Percentiles rank a stretch among this genome's conserved stretches.
These are phyloP conservation scores for Pasiphila rectangulata DNA, from an alignment of 2,888 invertebrate species.

Conservation along the genomic window DNA sequence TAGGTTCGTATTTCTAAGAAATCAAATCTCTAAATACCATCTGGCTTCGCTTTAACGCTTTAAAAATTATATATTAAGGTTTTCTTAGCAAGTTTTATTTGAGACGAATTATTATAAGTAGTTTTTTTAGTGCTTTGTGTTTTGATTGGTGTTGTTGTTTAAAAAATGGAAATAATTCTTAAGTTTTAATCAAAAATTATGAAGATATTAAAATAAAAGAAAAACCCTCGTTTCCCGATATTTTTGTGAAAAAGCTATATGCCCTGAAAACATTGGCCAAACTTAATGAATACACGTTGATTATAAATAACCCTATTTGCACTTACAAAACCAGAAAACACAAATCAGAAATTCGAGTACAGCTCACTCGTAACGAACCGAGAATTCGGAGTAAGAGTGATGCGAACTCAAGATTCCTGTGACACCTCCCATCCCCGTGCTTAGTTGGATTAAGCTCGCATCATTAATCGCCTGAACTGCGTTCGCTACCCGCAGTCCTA, in stretches of 20 bases:
- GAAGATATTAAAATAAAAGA: no score
- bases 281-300: no score
- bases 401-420: conserved; percentile 56
- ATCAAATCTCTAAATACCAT: not conserved
- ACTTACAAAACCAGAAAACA: not conserved
- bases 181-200: no score
- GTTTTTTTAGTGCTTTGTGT: no score
- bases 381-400: conserved; percentile 55
- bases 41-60: not conserved
- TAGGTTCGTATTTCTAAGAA: conserved; percentile 2
- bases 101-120: not conserved
- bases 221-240: no score
- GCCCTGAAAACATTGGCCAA: no score
- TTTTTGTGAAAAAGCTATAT: no score
- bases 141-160: no score
- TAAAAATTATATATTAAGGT: not conserved
- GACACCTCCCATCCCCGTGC: conserved; percentile 60
- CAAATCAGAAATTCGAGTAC: not conserved
- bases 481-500: conserved; percentile 44
- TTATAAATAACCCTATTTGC: not conserved
- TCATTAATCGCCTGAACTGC: conserved; percentile 77
- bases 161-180: no score
- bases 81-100: not conserved
- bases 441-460: conserved; percentile 75
- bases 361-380: conserved; percentile 33